Base-by-base conservation (phyloP, 1,140 invertebrate species). In the Heliothis virescens region DNA sequence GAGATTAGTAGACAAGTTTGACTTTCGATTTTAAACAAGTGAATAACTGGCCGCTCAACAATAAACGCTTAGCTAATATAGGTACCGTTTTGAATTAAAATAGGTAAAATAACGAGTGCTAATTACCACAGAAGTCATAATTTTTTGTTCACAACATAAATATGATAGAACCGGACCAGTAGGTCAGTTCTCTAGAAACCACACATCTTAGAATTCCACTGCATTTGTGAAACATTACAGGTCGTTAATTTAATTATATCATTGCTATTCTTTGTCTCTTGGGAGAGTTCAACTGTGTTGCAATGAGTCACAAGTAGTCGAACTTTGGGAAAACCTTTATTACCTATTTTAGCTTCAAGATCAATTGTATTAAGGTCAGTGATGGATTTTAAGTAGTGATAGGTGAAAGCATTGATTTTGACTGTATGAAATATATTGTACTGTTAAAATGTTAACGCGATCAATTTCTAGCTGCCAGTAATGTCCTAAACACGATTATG, bases 211-310 rank as follows among this genome's bases (percentile, higher is more conserved):
- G 72, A 74, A 60, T 60, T 55, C 21, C 57, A 74, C 21, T n/a
- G 2, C 2, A 21, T 73, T 73, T 59, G 26, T 73, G 71, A 57
- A 73, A 73, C 26, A 48, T 21, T 48, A 74, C 72, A 41, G 72
- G 16, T 60, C 55, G 72, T 74, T 59, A 60, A 60, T 74, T 60
- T 74, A 74, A 74, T 74, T 74, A 74, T 74, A 60, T 74, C 72
- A 74, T 74, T 74, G 72, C 60, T 74, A 26, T 47, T 50, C 55
- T 47, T 59, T 74, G 57, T 74, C 72, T 48, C 57, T 18, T 47
- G 55, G 34, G 72, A 74, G 18, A 60, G 29, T 18, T 50, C 16
- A 12, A 21, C 34, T 67, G 18, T 71, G 52, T 71, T 50, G 67
- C 53, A 71, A 71, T 60, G 41, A 48, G 16, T 21, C 12, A 16